Percentiles rank a stretch among this genome's conserved stretches.
Conservation (phyloP, 2,113 vertebrate genomes). For the Chroicocephalus ridibundus region DNA sequence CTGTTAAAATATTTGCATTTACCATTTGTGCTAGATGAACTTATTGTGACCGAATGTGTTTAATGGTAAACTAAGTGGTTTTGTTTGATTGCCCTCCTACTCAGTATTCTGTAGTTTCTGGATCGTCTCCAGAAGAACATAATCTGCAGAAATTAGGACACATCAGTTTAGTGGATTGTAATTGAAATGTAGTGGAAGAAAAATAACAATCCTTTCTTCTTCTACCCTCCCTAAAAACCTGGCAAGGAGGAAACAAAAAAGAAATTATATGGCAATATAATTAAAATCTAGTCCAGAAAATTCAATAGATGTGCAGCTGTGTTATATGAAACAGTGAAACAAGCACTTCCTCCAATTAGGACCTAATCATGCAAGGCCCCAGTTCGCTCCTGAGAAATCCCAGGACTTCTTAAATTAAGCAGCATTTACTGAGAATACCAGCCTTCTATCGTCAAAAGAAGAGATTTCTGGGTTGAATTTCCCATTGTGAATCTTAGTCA, state of each 20-base stretch:
- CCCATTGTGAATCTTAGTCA: neutral
- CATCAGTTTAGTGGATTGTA: neutral
- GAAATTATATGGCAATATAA: neutral
- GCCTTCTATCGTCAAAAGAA: neutral
- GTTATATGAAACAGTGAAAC: neutral
- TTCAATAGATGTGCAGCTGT: constrained; percentile 15
- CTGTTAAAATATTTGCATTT: neutral
- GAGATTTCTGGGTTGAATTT: neutral
- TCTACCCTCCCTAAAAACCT: neutral
- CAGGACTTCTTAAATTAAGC: neutral
- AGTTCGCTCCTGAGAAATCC: neutral
- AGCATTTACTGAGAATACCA: neutral
- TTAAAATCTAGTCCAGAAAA: constrained; percentile 5
- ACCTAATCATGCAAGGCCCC: neutral
- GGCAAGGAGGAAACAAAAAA: neutral
- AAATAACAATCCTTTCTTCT: neutral
- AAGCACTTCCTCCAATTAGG: constrained; percentile 14
- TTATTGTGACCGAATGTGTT: neutral
- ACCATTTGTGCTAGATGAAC: neutral
- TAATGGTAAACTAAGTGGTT: neutral
- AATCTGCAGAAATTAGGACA: neutral
- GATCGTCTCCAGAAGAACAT: neutral
- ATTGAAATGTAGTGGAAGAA: neutral
- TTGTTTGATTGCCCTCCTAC: neutral
- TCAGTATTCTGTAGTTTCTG: neutral